Percentiles rank a stretch among this genome's conserved stretches.
phyloP scores from a whole-genome alignment of 1,140 invertebrate species.

The Portunus trituberculatus region DNA sequence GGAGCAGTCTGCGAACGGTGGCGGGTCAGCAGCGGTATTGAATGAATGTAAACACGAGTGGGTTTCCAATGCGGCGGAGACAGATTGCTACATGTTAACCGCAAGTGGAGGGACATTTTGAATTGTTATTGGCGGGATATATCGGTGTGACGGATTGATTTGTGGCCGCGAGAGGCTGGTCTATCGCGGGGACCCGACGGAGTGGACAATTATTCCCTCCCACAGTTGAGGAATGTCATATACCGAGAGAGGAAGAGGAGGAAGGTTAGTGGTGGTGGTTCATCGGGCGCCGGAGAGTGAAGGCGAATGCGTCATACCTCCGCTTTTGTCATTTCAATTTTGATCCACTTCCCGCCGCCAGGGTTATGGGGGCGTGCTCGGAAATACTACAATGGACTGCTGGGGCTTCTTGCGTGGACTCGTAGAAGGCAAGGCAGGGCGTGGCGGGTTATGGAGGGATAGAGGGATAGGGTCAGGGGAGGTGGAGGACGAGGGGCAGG shows the following conservation, averaged over 20 bases:
- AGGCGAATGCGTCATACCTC: constrained; percentile 14
- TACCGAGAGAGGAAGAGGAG: constrained; percentile 2
- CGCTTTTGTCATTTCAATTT: constrained; percentile 56
- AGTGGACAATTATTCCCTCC: constrained; percentile 69
- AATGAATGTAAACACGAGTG: constrained; percentile 70
- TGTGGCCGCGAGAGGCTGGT: constrained; percentile 62
- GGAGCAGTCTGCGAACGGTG: constrained; percentile 33
- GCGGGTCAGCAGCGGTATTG: constrained; percentile 65
- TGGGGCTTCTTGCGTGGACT: background rate
- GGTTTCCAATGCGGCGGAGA: constrained; percentile 68
- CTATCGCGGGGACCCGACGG: constrained; percentile 62
- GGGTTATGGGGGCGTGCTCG: background rate
- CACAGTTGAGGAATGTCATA: constrained; percentile 61
- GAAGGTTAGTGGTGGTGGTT: constrained; percentile 25
- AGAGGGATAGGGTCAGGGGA: background rate
- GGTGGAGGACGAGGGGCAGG: background rate
- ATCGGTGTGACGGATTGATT: constrained; percentile 74
- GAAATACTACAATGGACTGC: background rate
- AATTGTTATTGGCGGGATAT: constrained; percentile 75
- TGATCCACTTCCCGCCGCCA: constrained; percentile 48
- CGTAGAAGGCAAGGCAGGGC: background rate
- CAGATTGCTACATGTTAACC: constrained; percentile 75
- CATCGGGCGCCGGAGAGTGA: background rate
- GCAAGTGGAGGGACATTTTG: constrained; percentile 72
- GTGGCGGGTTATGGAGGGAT: background rate